A percentile compares a stretch with the other conserved stretches of the same genome.
These are phyloP conservation scores for Crocidura indochinensis DNA, from an alignment of 2,797 vertebrate genomes.

Conservation along the genomic window DNA sequence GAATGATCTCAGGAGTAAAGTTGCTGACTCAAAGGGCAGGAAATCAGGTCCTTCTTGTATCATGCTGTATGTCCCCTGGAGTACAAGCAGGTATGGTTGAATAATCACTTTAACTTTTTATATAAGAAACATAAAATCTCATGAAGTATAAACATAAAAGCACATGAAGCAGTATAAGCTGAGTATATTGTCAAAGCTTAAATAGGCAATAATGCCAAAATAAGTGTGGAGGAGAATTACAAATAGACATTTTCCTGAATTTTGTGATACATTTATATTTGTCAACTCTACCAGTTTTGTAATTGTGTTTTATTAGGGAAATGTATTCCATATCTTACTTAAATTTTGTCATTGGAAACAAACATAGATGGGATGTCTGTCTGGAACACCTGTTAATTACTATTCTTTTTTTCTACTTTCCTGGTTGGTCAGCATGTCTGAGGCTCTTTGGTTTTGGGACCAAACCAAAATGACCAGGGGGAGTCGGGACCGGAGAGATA, in stretches of 20 bases:
- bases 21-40: no score
- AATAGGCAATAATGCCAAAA: background rate
- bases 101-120: conserved; percentile 49
- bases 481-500: no score
- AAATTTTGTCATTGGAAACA: background rate
- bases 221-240: background rate
- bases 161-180: background rate
- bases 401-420: background rate
- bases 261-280: conserved; percentile 25
- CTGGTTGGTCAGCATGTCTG: background rate
- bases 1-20: conserved; percentile 45
- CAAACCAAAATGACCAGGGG: no score
- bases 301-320: conserved; percentile 30
- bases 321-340: background rate
- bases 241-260: background rate
- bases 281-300: conserved; percentile 14
- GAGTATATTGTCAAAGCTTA: background rate
- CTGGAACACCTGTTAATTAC: background rate
- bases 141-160: background rate
- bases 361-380: background rate
- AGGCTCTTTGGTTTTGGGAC: background rate
- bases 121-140: background rate
- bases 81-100: background rate
- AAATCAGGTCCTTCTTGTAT: no score
- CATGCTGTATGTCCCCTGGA: no score